Conservation (phyloP, 2,113 vertebrate genomes). For the Prionailurus bengalensis region DNA sequence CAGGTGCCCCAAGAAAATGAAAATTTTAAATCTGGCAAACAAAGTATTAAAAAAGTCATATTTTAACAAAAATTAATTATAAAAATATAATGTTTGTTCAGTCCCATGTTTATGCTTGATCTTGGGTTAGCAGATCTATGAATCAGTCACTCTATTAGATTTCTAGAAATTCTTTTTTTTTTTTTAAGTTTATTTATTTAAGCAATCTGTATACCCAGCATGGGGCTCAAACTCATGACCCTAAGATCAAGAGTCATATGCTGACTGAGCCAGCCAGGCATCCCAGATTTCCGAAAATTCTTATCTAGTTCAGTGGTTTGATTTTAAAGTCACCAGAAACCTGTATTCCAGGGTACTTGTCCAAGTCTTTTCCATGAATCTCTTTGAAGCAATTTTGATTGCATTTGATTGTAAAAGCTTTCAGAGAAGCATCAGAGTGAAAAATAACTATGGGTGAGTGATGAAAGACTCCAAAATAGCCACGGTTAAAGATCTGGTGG, state of each 20-base stretch:
- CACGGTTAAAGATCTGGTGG: background rate
- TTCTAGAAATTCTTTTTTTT: background rate
- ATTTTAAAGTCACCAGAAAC: background rate
- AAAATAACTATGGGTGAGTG: background rate
- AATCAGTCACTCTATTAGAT: background rate
- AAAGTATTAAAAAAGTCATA: background rate
- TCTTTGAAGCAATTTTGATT: background rate
- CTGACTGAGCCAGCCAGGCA: background rate
- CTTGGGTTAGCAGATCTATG: background rate
- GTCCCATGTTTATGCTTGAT: background rate
- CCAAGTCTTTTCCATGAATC: background rate
- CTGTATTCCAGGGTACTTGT: background rate
- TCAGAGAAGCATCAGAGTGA: background rate
- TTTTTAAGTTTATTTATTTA: background rate
- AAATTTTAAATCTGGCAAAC: background rate
- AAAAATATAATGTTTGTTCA: background rate
- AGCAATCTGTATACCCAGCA: background rate
- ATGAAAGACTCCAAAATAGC: background rate
- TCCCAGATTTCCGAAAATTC: background rate
- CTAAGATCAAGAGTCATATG: background rate
- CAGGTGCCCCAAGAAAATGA: background rate
- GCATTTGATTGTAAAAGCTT: background rate
- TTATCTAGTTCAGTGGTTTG: background rate
- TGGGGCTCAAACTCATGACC: background rate
- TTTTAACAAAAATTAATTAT: background rate